Percentiles rank a stretch among this genome's conserved stretches.
These are phyloP conservation scores for Calyptomena viridis DNA, from an alignment of 2,113 vertebrate genomes.

Conservation along the genomic window DNA sequence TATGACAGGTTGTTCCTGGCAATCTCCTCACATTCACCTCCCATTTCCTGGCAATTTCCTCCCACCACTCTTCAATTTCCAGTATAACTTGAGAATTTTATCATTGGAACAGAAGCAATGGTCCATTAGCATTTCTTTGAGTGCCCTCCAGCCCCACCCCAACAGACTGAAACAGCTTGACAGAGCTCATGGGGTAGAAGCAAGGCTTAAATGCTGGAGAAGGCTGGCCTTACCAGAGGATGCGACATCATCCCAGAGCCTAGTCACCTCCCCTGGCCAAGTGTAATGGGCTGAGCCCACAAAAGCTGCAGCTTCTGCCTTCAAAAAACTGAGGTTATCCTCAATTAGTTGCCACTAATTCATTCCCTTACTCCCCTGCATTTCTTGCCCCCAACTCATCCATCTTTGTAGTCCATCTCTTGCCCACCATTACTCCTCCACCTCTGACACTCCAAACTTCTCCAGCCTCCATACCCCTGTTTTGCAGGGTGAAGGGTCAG, in stretches of 20 bases:
- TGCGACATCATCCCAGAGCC: background rate
- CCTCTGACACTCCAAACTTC: background rate
- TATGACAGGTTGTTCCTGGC: background rate
- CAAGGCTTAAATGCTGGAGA: background rate
- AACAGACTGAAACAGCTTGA: background rate
- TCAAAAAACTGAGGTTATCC: background rate
- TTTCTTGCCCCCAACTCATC: background rate
- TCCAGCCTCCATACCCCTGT: background rate
- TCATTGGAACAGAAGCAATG: background rate
- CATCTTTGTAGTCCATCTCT: background rate
- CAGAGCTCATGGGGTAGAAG: background rate
- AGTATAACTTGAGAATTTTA: background rate
- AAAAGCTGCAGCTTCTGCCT: background rate
- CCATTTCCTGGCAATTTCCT: background rate
- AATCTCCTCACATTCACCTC: background rate
- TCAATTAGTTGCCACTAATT: background rate
- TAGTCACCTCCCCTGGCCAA: no score
- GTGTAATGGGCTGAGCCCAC: background rate
- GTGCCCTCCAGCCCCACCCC: background rate
- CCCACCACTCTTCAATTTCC: background rate
- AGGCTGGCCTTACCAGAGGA: background rate
- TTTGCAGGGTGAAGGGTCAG: fast-evolving
- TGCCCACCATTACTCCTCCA: background rate
- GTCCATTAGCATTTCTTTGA: background rate
- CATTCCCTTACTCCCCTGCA: background rate